phyloP scores from a whole-genome alignment of 2,888 invertebrate genomes.

The Microplitis deprimator region DNA sequence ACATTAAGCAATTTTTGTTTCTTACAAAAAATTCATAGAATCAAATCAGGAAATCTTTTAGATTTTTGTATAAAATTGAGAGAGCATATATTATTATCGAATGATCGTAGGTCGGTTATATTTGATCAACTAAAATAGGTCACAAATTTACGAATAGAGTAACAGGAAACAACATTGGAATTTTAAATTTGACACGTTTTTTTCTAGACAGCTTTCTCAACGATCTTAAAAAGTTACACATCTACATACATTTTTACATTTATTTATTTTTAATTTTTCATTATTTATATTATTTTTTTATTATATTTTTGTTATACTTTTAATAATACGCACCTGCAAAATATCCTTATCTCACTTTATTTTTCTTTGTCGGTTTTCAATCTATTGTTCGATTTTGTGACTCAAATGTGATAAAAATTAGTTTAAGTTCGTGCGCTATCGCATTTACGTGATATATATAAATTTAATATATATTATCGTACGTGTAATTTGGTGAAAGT shows the following conservation, averaged over 20 bases:
- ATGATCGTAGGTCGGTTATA: conserved; percentile 26
- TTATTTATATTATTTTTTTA: background rate
- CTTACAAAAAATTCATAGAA: too few relatives aligned
- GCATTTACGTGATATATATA: background rate
- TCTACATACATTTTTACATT: background rate
- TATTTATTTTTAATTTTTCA: background rate
- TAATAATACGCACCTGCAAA: background rate
- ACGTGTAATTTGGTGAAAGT: background rate
- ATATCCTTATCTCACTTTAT: background rate
- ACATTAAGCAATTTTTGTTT: too few relatives aligned
- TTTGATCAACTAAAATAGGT: background rate
- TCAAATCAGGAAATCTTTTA: background rate
- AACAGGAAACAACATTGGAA: background rate
- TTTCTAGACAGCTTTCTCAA: background rate
- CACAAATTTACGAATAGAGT: conserved; percentile 10
- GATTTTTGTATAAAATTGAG: background rate
- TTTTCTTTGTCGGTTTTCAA: background rate
- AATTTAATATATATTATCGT: background rate
- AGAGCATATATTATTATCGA: background rate
- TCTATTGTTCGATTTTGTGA: background rate
- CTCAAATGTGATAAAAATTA: background rate
- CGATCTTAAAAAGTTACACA: background rate
- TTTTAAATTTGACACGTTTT: background rate
- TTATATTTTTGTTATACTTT: background rate
- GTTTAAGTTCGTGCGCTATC: background rate